Base-by-base conservation (phyloP, 1,140 invertebrate genomes). In the Drosophila melanogaster region DNA sequence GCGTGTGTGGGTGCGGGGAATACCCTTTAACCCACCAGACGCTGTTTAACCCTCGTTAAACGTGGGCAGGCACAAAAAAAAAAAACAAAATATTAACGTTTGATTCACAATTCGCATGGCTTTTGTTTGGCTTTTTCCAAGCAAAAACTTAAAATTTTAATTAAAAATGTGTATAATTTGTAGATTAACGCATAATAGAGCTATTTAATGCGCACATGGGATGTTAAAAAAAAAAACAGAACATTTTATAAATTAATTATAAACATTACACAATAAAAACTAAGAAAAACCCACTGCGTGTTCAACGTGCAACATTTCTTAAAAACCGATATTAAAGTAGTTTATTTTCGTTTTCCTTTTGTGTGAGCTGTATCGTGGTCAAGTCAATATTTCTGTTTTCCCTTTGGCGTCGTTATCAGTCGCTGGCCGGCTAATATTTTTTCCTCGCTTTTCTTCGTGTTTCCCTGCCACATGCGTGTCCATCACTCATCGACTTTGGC, bases 401-500 rank as follows among this genome's bases (percentile, higher is more conserved):
- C n/a, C 19, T 35, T 35, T 35, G 17, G 10, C 12, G 30, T 51
- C 30, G 59, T 53, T 67, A 67, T 67, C 64, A 67, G 64, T 67
- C 43, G 26, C 15, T 40, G 65, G 19, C 43, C 66, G 41, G 50
- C 38, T 22, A 22, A n/a, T n/a, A 33, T 24, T 44, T 38, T 37
- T 38, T 22, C 12, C 4, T 8, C 4, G 15, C 12, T 54, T 19
- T 22, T 37, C 22, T 3, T 15, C 1, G 3, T 47, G 24, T 0
- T 14, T 4, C 15, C 17, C 33, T 35, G 67, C 47, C 67, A 70
- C 66, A 57, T 70, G 64, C 67, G 66, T 70, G 67, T 70, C 67
- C 67, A 70, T 70, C 67, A 70, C 17, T 70, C 67, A 70, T 70
- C 43, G 49, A 26, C 26, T 70, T 71, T 71, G 67, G 67, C 67